Evolutionary conservation across 2,888 invertebrate genomes (phyloP).

Genomic region (Lochmaea crataegi): DNA sequence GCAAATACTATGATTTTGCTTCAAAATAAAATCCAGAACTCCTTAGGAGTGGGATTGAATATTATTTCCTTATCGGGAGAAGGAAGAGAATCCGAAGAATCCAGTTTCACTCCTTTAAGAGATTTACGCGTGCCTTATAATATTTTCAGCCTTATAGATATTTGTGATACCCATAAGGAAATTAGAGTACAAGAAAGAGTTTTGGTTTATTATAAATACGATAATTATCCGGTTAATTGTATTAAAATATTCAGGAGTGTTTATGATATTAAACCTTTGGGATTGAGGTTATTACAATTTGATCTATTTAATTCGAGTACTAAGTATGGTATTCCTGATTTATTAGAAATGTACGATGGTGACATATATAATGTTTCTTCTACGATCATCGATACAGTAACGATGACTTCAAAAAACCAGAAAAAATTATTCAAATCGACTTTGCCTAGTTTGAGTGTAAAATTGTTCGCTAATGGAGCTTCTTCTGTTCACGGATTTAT

Average conservation of each 20-base stretch:
- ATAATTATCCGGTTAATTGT: slow-evolving; percentile 95
- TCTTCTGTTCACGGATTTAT: slow-evolving; percentile 95
- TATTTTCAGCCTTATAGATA: slow-evolving; percentile 93
- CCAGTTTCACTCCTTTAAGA: slow-evolving; percentile 89
- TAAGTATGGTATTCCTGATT: slow-evolving; percentile 84
- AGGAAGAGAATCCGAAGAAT: slow-evolving; percentile 86
- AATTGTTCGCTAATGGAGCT: slow-evolving; percentile 94
- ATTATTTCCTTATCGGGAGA: slow-evolving; percentile 93
- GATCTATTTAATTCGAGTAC: slow-evolving; percentile 91
- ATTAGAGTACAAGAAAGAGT: slow-evolving; percentile 90
- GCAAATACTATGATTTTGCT: slow-evolving; percentile 82
- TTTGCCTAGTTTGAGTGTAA: slow-evolving; percentile 86
- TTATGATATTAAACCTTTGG: slow-evolving; percentile 87
- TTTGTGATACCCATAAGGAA: slow-evolving; percentile 95
- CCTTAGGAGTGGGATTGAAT: slow-evolving; percentile 90
- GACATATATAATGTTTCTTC: slow-evolving; percentile 90
- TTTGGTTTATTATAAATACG: slow-evolving; percentile 95
- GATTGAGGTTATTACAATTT: slow-evolving; percentile 89
- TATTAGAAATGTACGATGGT: slow-evolving; percentile 89
- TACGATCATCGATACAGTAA: slow-evolving; percentile 76
- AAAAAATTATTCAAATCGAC: slow-evolving; percentile 81
- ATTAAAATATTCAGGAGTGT: slow-evolving; percentile 95
- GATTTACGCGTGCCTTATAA: slow-evolving; percentile 88
- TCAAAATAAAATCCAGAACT: slow-evolving; percentile 80
- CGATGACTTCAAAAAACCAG: slow-evolving; percentile 77